Percentiles rank a stretch among this genome's conserved stretches.
Evolutionary conservation across 23 tunicate species (phyloP).

Genomic region (Ciona savignyi): DNA sequence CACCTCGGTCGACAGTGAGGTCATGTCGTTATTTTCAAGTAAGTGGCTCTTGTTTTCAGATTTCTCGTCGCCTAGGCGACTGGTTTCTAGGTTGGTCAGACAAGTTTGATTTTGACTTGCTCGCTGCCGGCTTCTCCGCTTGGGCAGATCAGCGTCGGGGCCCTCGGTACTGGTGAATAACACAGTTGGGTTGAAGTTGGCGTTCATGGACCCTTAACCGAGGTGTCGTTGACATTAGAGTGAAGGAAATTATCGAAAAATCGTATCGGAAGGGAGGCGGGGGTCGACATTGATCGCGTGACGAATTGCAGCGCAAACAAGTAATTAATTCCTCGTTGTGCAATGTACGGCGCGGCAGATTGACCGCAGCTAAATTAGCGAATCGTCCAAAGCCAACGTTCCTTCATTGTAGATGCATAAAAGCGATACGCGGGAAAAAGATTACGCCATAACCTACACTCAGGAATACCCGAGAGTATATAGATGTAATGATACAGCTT

Average conservation of each 20-base stretch:
- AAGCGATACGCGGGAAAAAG: too few relatives aligned
- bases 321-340: background rate
- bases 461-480: too few relatives aligned
- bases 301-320: background rate
- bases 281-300: background rate
- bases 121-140: background rate
- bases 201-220: too few relatives aligned
- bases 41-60: background rate
- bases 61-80: background rate
- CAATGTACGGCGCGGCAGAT: background rate
- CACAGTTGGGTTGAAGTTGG: too few relatives aligned
- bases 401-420: background rate
- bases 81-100: background rate
- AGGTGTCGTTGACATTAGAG: too few relatives aligned
- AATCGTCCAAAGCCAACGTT: background rate
- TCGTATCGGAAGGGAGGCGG: background rate
- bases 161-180: background rate
- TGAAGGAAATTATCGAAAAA: too few relatives aligned
- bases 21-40: background rate
- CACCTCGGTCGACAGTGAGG: background rate
- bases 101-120: background rate
- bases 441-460: too few relatives aligned
- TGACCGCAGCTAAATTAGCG: background rate
- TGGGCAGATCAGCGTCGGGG: background rate
- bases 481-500: too few relatives aligned